Conservation (phyloP, 2,113 vertebrate species). For the Tetraodon nigroviridis region DNA sequence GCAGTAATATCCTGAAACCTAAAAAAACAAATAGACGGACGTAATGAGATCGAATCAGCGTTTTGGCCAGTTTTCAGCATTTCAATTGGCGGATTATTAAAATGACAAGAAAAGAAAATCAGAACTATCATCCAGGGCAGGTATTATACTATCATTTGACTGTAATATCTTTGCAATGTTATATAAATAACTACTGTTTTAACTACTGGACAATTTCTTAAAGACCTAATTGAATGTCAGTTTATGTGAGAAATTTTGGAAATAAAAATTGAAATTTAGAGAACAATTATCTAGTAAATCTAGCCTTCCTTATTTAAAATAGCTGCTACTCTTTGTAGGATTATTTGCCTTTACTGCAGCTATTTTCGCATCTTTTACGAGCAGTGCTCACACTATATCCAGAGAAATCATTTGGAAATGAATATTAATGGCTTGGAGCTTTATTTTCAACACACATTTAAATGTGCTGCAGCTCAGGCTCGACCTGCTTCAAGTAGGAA, state of each 20-base stretch:
- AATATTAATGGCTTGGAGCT: constrained; percentile 52
- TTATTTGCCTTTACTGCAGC: too few relatives aligned
- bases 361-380: constrained; percentile 2
- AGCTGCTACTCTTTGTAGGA: too few relatives aligned
- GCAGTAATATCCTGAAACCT: constrained; percentile 73
- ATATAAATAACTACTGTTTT: too few relatives aligned
- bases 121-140: not conserved
- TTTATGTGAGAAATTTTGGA: too few relatives aligned
- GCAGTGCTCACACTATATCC: constrained; percentile 36
- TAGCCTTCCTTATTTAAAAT: too few relatives aligned
- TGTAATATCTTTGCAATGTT: too few relatives aligned
- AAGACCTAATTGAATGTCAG: too few relatives aligned
- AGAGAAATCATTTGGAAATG: constrained; percentile 46
- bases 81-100: too few relatives aligned
- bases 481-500: constrained; percentile 50
- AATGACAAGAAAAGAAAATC: not conserved
- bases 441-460: constrained; percentile 62
- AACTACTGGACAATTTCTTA: too few relatives aligned
- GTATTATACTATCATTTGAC: constrained; percentile 17
- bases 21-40: constrained; percentile 74
- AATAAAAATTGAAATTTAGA: too few relatives aligned
- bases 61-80: constrained; percentile 22
- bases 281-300: too few relatives aligned
- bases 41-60: constrained; percentile 41
- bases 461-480: constrained; percentile 49